These are phyloP conservation scores for Schizotus pectinicornis DNA, from an alignment of 2,888 invertebrate genomes.

Conservation along the genomic window DNA sequence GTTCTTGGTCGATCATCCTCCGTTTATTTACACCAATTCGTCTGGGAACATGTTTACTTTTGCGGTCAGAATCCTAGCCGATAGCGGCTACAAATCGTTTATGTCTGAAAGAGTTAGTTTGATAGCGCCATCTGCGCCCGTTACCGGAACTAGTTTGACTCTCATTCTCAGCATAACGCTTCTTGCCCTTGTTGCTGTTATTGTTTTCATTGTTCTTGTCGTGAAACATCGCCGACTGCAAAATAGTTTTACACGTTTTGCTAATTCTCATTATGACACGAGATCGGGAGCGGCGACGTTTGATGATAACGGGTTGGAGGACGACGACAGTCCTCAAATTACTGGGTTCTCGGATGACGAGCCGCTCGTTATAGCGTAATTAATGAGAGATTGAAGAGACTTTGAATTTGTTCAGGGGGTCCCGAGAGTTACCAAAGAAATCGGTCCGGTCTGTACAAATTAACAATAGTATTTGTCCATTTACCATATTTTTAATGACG, in stretches of 20 bases:
- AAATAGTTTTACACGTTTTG: conserved; percentile 80
- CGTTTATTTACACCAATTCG: conserved; percentile 63
- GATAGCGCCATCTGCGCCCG: conserved; percentile 33
- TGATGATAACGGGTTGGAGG: conserved; percentile 75
- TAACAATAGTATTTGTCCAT: conserved; percentile 33
- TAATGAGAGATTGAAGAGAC: conserved; percentile 31
- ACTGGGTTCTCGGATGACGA: conserved; percentile 93
- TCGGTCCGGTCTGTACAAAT: conserved; percentile 16
- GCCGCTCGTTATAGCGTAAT: conserved; percentile 87
- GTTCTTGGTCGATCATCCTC: conserved; percentile 62
- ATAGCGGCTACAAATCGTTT: conserved; percentile 67
- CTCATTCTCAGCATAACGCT: conserved; percentile 59
- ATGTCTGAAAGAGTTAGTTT: conserved; percentile 65
- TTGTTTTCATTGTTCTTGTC: conserved; percentile 65
- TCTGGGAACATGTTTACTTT: conserved; percentile 66
- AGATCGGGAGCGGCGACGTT: conserved; percentile 88
- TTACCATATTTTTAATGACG: conserved; percentile 29
- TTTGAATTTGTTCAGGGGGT: conserved; percentile 25
- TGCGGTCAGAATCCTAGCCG: conserved; percentile 67
- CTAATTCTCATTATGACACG: conserved; percentile 85
- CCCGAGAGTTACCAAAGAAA: conserved; percentile 22
- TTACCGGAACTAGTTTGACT: conserved; percentile 60
- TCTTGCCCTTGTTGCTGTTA: conserved; percentile 61
- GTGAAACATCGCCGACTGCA: conserved; percentile 76
- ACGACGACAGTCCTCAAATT: conserved; percentile 87